These are phyloP conservation scores for Macrobrachium rosenbergii DNA, from an alignment of 1,140 invertebrate species.

Conservation along the genomic window DNA sequence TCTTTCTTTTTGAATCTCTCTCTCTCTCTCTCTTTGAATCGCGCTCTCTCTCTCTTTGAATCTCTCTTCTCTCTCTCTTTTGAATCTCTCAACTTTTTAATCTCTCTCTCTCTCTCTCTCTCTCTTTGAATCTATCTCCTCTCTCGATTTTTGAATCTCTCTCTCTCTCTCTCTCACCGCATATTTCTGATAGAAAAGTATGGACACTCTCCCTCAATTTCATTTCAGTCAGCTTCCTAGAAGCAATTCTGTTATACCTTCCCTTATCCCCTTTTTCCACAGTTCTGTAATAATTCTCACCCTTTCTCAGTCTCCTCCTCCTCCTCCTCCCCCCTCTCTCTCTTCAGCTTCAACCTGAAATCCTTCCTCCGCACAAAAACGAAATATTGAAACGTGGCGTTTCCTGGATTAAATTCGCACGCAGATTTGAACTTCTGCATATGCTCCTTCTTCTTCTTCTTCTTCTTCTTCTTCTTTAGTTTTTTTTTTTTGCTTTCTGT, in stretches of 20 bases:
- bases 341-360: not conserved
- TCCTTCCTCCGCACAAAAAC: not conserved
- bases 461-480: too few species aligned
- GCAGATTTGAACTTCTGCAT: too few species aligned
- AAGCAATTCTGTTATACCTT: not conserved
- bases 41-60: not conserved
- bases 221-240: too few species aligned
- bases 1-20: too few species aligned
- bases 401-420: not conserved
- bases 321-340: not conserved
- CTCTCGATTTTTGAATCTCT: too few species aligned
- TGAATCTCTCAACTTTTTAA: too few species aligned
- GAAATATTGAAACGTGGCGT: not conserved
- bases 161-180: not conserved
- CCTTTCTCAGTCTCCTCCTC: not conserved
- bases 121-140: not conserved
- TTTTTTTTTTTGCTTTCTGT: too few species aligned
- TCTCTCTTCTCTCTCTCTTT: not conserved
- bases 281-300: not conserved
- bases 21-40: not conserved
- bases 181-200: too few species aligned
- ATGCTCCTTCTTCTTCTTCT: too few species aligned
- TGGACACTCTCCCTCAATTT: too few species aligned
- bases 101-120: not conserved
- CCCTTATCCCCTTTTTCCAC: not conserved